Evolutionary conservation across 2,797 vertebrate species (phyloP).

Genomic region (Prunella strophiata): DNA sequence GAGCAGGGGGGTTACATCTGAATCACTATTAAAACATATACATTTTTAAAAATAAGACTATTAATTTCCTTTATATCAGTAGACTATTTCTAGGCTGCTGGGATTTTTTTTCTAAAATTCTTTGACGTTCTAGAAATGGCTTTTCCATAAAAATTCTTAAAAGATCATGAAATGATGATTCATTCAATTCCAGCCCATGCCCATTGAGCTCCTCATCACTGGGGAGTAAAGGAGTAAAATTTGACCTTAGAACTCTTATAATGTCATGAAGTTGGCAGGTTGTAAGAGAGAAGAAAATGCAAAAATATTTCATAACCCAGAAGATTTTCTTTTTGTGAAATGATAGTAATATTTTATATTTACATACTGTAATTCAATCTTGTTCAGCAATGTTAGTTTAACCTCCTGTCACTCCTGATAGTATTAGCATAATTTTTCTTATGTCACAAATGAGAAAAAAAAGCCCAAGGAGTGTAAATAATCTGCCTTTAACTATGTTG

Average conservation of each 20-base stretch:
- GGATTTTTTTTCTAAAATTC: not conserved
- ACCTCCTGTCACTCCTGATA: conserved; percentile 19
- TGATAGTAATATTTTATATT: conserved; percentile 4
- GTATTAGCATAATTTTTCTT: not conserved
- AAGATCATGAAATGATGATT: not conserved
- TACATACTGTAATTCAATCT: conserved; percentile 28
- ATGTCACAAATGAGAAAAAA: conserved; percentile 9
- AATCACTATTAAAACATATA: not conserved
- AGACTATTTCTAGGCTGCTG: not conserved
- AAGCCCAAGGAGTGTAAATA: not conserved
- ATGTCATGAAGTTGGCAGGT: not conserved
- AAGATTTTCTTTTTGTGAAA: conserved; percentile 23
- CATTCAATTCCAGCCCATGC: not conserved
- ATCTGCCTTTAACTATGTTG: not conserved
- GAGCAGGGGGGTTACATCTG: not conserved
- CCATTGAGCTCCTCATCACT: not conserved
- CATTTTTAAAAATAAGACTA: fast-evolving
- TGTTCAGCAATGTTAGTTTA: conserved; percentile 42
- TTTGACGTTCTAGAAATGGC: not conserved
- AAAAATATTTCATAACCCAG: conserved; percentile 16
- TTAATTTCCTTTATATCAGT: not conserved
- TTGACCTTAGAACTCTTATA: not conserved
- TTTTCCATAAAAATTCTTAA: not conserved
- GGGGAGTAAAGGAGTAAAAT: not conserved
- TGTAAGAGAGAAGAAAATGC: not conserved